Evolutionary conservation across 2,113 vertebrate genomes (phyloP).

Genomic region (Dipodomys stephensi): DNA sequence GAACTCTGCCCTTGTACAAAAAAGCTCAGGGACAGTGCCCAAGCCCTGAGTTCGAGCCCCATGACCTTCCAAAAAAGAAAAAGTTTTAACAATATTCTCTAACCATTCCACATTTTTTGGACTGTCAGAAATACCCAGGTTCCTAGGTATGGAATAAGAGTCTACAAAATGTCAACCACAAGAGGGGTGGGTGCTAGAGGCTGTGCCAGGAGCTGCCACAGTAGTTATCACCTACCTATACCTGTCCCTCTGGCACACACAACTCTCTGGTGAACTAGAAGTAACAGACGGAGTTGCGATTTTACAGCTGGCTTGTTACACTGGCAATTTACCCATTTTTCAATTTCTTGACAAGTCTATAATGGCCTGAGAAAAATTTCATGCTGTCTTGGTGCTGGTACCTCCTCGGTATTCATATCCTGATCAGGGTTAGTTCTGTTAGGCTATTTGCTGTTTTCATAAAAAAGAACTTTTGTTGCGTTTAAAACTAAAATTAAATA

Average conservation of each 20-base stretch:
- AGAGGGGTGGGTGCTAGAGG: background rate
- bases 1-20: no score
- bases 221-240: background rate
- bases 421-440: background rate
- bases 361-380: background rate
- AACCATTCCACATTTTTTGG: background rate
- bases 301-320: background rate
- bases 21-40: no score
- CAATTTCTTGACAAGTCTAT: background rate
- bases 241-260: no score
- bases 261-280: background rate
- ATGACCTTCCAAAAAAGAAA: background rate
- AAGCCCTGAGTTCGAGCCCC: no score
- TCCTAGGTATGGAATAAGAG: background rate
- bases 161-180: background rate
- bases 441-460: background rate
- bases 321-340: background rate
- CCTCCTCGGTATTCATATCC: background rate
- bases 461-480: background rate
- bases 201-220: background rate
- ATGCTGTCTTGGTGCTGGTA: background rate
- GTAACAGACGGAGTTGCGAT: background rate
- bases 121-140: background rate
- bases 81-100: background rate
- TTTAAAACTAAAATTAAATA: background rate